Base-by-base conservation (phyloP, 2,888 invertebrate genomes). In the Dolomedes plantarius region DNA sequence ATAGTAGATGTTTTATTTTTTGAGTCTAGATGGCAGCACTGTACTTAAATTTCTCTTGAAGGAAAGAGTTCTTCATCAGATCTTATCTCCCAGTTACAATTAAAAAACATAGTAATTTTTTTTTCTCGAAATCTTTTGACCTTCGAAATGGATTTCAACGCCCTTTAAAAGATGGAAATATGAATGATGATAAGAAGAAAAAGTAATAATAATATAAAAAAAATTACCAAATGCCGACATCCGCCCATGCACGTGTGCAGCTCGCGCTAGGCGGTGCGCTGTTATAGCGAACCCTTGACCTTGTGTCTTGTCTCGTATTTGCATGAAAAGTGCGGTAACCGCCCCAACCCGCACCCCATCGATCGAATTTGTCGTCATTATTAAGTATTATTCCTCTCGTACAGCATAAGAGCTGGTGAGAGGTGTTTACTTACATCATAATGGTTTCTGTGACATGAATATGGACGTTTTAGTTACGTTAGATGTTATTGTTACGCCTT, bases 271-370 rank as follows among this genome's bases (percentile, higher is more conserved):
- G 74, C 67, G 81, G 36, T 39, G 29, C 71, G 56, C 41, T 28
- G 31, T 74, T 71, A 68, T 68, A 19, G 31, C 23, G 56, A 77
- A 76, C 73, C 73, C 83, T 85, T 85, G 83, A 85, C 83, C 83
- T 85, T 85, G 77, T 36, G 23, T 28, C 71, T 11, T 19, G n/a
- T 65, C 41, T 79, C 31, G 29, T 28, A 81, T 81, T 81, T 74
- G 81, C 81, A 81, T 81, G 27, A 28, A 27, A 39, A 41, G 56
- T 36, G 9, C n/a, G 11, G 81, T 32, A 74, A 36, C 74, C 74
- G 68, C 74, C 81, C 74, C 23, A 19, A 27, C 32, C 27, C 9
- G 32, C 32, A 56, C 23, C 56, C 19, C 23, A 56, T 56, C 56
- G 1, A 56, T 56, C 56, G 56, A 56, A 56, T 56, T 56, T 23